A percentile compares a stretch with the other conserved stretches of the same genome.
phyloP scores from a whole-genome alignment of 2,888 invertebrate species.

The Microchrysa polita region DNA sequence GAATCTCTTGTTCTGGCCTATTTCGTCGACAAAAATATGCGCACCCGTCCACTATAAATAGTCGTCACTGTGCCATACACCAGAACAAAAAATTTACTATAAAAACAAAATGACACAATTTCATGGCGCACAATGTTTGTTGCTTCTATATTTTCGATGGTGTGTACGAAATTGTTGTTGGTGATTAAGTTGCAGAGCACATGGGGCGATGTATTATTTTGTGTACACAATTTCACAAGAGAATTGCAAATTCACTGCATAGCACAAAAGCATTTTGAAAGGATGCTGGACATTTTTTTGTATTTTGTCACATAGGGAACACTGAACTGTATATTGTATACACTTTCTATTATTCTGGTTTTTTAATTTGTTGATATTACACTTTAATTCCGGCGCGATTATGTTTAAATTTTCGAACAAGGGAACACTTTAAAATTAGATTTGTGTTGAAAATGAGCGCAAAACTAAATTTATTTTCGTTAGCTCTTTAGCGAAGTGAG shows the following conservation, averaged over 20 bases:
- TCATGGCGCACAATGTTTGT: background rate
- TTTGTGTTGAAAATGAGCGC: too few species aligned
- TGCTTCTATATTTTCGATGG: conserved; percentile 10
- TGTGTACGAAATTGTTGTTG: too few species aligned
- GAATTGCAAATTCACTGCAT: background rate
- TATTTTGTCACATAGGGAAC: conserved; percentile 23
- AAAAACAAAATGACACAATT: conserved; percentile 35
- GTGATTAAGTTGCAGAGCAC: conserved; percentile 15
- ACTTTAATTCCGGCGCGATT: too few species aligned
- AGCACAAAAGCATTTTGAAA: conserved; percentile 12
- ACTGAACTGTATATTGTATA: background rate
- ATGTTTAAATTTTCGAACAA: background rate
- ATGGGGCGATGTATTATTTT: conserved; percentile 33
- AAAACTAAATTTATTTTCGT: background rate
- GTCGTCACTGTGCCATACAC: conserved; percentile 23
- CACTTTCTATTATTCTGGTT: conserved; percentile 15
- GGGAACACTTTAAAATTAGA: background rate
- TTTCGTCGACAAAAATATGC: background rate
- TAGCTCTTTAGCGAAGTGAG: background rate
- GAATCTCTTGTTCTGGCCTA: background rate
- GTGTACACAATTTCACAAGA: conserved; percentile 14
- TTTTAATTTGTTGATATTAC: too few species aligned
- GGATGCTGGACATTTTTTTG: background rate
- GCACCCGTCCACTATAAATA: conserved; percentile 26
- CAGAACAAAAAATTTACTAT: background rate